Evolutionary conservation across 2,888 invertebrate species (phyloP).

Genomic region (Rhodophaea formosa): DNA sequence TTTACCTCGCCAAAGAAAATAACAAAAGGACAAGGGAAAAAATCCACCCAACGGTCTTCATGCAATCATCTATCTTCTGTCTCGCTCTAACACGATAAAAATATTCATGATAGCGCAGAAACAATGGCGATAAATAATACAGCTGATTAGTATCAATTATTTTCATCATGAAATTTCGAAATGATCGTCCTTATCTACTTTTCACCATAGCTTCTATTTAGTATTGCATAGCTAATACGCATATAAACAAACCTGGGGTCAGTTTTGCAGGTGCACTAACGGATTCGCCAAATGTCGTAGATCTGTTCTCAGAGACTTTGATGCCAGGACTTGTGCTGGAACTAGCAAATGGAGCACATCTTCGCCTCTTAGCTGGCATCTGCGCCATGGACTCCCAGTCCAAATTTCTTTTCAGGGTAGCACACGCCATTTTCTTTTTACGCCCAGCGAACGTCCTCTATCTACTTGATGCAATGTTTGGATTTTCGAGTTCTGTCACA

Average conservation of each 20-base stretch:
- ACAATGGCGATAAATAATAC: slow-evolving; percentile 66
- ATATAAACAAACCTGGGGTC: slow-evolving; percentile 90
- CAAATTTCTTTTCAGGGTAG: slow-evolving; percentile 96
- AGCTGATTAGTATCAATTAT: slow-evolving; percentile 47
- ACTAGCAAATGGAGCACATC: slow-evolving; percentile 92
- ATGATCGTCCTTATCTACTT: not conserved
- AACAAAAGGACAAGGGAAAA: slow-evolving; percentile 58
- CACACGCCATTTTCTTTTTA: slow-evolving; percentile 96
- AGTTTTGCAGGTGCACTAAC: slow-evolving; percentile 87
- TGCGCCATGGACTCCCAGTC: slow-evolving; percentile 97
- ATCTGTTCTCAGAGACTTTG: slow-evolving; percentile 80
- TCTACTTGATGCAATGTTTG: slow-evolving; percentile 52
- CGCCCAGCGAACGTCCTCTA: slow-evolving; percentile 81
- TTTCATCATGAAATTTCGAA: not conserved
- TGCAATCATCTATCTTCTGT: slow-evolving; percentile 50
- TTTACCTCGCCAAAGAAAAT: slow-evolving; percentile 31
- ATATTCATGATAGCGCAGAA: slow-evolving; percentile 66
- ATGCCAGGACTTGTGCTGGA: slow-evolving; percentile 76
- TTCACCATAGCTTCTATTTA: not conserved
- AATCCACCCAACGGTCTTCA: slow-evolving; percentile 62
- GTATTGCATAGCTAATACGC: slow-evolving; percentile 28
- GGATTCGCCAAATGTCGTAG: slow-evolving; percentile 91
- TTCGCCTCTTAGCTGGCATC: slow-evolving; percentile 92
- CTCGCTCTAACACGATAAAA: slow-evolving; percentile 72
- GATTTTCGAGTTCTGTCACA: slow-evolving; percentile 54